These are phyloP conservation scores for Cranoglanis bouderius DNA, from an alignment of 2,113 vertebrate genomes.

Conservation along the genomic window DNA sequence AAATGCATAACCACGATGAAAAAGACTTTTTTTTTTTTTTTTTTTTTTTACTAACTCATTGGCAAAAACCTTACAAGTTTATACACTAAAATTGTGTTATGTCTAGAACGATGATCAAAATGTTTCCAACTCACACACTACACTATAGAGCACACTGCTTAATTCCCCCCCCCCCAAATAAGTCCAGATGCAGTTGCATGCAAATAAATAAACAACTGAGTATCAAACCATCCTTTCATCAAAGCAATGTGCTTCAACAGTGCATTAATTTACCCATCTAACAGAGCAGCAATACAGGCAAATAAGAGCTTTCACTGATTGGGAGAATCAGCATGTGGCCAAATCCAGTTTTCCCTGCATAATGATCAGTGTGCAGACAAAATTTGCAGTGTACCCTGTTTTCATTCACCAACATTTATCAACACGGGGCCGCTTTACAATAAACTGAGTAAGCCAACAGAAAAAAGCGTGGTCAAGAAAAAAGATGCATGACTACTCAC, in stretches of 20 bases:
- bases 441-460: constrained; percentile 18
- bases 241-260: constrained; percentile 24
- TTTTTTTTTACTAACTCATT: not conserved
- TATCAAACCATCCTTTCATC: constrained; percentile 32
- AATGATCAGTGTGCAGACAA: constrained; percentile 23
- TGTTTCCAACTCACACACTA: not conserved
- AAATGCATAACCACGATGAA: not conserved
- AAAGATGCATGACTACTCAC: constrained; percentile 35
- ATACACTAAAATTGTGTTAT: not conserved
- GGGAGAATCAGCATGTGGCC: constrained; percentile 16
- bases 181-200: constrained; percentile 24
- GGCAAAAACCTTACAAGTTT: no score
- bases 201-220: constrained; percentile 16
- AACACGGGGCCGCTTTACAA: not conserved
- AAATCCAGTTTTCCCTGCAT: constrained; percentile 20
- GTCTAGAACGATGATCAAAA: not conserved
- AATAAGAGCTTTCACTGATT: constrained; percentile 39
- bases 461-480: not conserved
- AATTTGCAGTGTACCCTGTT: constrained; percentile 5
- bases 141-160: not conserved
- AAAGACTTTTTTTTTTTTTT: no score
- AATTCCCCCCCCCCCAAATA: not conserved
- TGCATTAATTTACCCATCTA: constrained; percentile 33
- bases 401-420: not conserved
- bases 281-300: constrained; percentile 19